Base-by-base conservation (phyloP, 23 tunicate species). In the Phallusia fumigata region DNA sequence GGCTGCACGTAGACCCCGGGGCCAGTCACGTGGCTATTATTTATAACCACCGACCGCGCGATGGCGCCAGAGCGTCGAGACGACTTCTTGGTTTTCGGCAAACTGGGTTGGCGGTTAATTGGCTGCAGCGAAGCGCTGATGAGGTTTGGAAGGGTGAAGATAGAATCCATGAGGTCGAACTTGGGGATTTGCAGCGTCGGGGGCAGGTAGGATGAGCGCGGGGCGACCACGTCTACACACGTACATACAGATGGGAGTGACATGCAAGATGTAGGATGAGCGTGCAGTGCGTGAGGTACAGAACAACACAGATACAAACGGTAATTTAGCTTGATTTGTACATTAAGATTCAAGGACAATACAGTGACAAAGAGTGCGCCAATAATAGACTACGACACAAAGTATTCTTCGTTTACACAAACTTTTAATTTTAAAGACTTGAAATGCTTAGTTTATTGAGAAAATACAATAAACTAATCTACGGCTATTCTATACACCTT, bases 161-260 rank as follows among this genome's bases (percentile, higher is more conserved):
- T 36, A 3, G 80, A 40, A 45, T 77, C 50, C 80, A 77, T 77
- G 80, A 77, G 80, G 53, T 77, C 80, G 53, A 77, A 77, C 28
- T 40, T 36, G 47, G 53, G 12, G 33, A 1, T 19, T 1, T 36
- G 53, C 49, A 28, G 80, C 28, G 53, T 35, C 1, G 69, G 28
- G 16, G 69, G 69, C 26, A 26, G 80, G 28, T 77, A 45, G 80
- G 53, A 36, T 24, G 80, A 35, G 19, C 47, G 77, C 2, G 45
- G 44, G 45, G 45, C 44, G 5, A 74, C 77, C 40, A 33, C 40
- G 22, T 33, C 77, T 74, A 74, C 77, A 58, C 69, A 58, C 69
- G 69, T 24, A 24, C 69, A 58, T 11, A 24, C 26, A 21, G 15
- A 58, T 21, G 26, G 28, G 16, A 24, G 28, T 58, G 69, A 58